These are phyloP conservation scores for Geopemphigus sp. DNA, from an alignment of 1,140 invertebrate species.

Conservation along the genomic window DNA sequence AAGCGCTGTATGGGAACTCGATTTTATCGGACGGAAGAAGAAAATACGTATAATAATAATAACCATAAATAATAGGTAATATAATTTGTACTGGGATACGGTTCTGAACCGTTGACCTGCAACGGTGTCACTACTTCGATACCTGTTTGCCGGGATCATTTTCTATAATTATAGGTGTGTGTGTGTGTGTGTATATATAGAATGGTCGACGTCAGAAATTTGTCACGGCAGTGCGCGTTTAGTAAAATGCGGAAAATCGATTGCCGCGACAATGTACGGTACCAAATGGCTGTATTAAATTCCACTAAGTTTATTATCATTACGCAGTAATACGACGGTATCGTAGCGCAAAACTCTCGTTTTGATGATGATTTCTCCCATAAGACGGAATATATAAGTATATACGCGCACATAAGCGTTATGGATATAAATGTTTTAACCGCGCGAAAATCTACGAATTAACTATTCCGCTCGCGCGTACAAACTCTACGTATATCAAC, in stretches of 20 bases:
- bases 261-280: neutral
- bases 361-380: conserved; percentile 22
- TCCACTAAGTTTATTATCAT: neutral
- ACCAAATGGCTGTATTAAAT: neutral
- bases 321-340: too few species aligned
- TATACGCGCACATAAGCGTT: too few species aligned
- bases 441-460: neutral
- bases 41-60: neutral
- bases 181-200: too few species aligned
- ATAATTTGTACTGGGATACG: neutral
- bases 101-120: conserved; percentile 38
- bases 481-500: too few species aligned
- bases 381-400: too few species aligned
- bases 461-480: conserved; percentile 1
- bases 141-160: conserved; percentile 20
- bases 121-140: conserved; percentile 26
- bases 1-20: too few species aligned
- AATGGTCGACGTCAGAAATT: conserved; percentile 2
- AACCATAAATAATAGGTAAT: neutral
- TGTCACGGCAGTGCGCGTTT: neutral
- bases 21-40: neutral
- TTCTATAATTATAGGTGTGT: neutral
- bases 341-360: neutral
- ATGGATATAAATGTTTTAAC: too few species aligned
- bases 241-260: neutral